Evolutionary conservation across 2,888 invertebrate genomes (phyloP).

Genomic region (Mesodorylaimus sp.): DNA sequence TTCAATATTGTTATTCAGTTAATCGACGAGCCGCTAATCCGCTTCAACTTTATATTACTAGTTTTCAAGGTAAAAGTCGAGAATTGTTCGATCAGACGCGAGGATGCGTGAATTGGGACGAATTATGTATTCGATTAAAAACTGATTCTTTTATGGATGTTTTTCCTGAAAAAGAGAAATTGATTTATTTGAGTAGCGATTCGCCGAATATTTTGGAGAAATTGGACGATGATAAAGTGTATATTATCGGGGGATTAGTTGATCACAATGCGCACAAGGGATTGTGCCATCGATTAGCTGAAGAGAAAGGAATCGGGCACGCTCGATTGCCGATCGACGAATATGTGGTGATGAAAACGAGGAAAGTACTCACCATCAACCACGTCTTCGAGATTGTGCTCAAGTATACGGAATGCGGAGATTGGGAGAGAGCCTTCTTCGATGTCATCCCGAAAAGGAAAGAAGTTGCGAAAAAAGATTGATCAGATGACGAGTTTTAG

Average conservation of each 20-base stretch:
- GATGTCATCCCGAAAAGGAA: constrained; percentile 32
- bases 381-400: constrained; percentile 49
- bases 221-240: constrained; percentile 20
- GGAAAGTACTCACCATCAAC: constrained; percentile 68
- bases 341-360: constrained; percentile 69
- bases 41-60: constrained; percentile 7
- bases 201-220: constrained; percentile 61
- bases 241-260: constrained; percentile 80
- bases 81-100: background rate
- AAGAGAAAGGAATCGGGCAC: constrained; percentile 39
- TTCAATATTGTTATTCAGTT: constrained; percentile 9
- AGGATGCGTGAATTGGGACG: background rate
- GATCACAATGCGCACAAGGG: constrained; percentile 89
- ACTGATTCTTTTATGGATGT: background rate
- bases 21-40: constrained; percentile 9
- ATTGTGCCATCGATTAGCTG: constrained; percentile 56
- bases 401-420: constrained; percentile 28
- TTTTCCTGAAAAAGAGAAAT: background rate
- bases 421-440: constrained; percentile 34
- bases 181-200: constrained; percentile 75
- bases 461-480: background rate
- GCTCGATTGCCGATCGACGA: constrained; percentile 62
- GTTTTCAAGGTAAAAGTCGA: background rate
- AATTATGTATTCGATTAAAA: background rate
- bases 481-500: too few relatives aligned